phyloP scores from a whole-genome alignment of 2,888 invertebrate genomes.

The Catocala sponsa region DNA sequence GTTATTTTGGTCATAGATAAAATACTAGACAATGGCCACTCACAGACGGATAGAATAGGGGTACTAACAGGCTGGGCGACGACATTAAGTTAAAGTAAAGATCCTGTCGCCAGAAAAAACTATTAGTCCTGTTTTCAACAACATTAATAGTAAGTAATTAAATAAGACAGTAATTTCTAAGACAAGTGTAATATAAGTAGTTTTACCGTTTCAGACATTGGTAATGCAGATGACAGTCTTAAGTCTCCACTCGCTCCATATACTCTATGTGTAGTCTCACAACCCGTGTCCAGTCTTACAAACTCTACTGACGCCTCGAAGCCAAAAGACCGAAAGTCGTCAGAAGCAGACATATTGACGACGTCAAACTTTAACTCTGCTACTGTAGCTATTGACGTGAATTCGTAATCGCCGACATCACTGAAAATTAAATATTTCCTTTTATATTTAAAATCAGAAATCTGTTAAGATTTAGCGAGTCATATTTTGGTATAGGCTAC shows the following conservation, averaged over 20 bases:
- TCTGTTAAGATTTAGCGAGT: not conserved
- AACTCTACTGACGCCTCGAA: constrained; percentile 96
- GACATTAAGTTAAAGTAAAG: no score
- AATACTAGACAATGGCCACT: no score
- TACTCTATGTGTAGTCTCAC: constrained; percentile 91
- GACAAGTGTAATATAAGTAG: no score
- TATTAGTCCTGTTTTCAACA: no score
- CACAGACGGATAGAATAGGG: no score
- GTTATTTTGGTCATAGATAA: no score
- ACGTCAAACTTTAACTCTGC: constrained; percentile 95
- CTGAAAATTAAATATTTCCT: constrained; percentile 56
- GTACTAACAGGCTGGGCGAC: no score
- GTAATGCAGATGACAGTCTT: constrained; percentile 85
- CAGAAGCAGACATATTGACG: constrained; percentile 94
- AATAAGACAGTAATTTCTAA: no score
- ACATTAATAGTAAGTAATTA: no score
- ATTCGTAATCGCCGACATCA: constrained; percentile 89
- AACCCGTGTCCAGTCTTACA: constrained; percentile 90
- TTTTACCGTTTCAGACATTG: constrained; percentile 85
- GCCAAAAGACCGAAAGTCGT: constrained; percentile 94
- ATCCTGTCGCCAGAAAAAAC: no score
- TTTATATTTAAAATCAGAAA: not conserved
- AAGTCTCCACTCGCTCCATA: constrained; percentile 94
- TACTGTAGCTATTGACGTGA: constrained; percentile 92
- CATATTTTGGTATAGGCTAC: not conserved